These are phyloP conservation scores for Mungos mungo DNA, from an alignment of 2,113 vertebrate genomes.

Conservation along the genomic window DNA sequence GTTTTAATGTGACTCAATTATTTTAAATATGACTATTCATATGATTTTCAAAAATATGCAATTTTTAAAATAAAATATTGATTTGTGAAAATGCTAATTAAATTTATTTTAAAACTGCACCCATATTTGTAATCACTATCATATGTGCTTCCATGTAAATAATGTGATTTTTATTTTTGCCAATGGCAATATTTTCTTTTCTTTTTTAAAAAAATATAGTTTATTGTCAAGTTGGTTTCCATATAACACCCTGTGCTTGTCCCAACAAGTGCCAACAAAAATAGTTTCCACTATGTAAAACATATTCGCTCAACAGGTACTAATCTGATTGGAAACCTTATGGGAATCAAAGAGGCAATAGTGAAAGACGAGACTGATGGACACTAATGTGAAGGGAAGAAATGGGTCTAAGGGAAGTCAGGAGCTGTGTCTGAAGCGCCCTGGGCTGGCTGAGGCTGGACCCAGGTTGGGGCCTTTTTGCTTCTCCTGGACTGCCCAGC, in stretches of 20 bases:
- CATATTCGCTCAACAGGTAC: background rate
- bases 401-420: accelerated
- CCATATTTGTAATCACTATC: background rate
- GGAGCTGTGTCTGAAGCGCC: accelerated
- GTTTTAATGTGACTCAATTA: background rate
- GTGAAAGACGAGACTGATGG: background rate
- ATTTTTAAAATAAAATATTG: background rate
- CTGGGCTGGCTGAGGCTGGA: background rate
- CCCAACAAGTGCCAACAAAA: background rate
- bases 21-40: background rate
- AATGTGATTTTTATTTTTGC: background rate
- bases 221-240: too few species aligned
- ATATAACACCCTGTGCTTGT: too few species aligned
- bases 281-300: background rate
- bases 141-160: background rate
- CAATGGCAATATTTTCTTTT: background rate
- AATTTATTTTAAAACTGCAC: background rate
- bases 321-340: background rate
- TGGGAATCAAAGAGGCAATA: background rate
- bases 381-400: background rate
- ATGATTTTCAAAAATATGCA: background rate
- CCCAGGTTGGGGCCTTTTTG: background rate
- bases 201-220: too few species aligned
- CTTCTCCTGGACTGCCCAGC: background rate
- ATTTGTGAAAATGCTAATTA: background rate